Percentiles rank a stretch among this genome's conserved stretches.
Conservation (phyloP, 2,888 invertebrate genomes). For the Seira ritae region DNA sequence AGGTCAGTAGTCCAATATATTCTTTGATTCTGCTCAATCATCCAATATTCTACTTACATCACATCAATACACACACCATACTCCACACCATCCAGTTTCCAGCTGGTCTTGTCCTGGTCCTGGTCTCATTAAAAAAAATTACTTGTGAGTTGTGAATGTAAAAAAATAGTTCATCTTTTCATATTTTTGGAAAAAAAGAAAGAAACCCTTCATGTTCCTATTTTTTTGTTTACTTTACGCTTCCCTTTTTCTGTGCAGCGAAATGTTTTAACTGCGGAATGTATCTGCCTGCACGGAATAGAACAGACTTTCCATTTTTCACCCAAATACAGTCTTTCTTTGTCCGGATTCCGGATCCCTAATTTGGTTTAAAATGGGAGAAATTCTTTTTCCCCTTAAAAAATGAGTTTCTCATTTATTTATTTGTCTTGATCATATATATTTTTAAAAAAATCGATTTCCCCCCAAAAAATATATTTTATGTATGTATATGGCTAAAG, state of each 20-base stretch:
- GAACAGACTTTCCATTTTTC: too few relatives aligned
- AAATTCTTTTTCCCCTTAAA: background rate
- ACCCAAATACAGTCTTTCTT: too few relatives aligned
- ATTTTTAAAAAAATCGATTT: background rate
- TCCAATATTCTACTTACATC: background rate
- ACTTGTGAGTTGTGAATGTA: too few relatives aligned
- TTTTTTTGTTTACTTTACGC: conserved; percentile 45
- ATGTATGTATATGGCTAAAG: too few relatives aligned
- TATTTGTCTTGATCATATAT: conserved; percentile 52
- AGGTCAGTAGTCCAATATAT: conserved; percentile 66
- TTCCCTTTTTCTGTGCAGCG: background rate
- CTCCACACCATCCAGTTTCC: too few relatives aligned
- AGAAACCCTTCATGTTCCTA: conserved; percentile 40
- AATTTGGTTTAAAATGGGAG: background rate
- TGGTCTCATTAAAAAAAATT: too few relatives aligned
- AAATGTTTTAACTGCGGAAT: too few relatives aligned
- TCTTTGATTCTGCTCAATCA: background rate
- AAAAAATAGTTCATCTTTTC: background rate
- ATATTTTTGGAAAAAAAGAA: background rate
- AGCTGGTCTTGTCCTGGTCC: too few relatives aligned
- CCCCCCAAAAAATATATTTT: background rate
- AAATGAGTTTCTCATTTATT: conserved; percentile 21
- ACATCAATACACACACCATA: background rate
- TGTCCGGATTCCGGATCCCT: too few relatives aligned
- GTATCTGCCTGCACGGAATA: too few relatives aligned